Evolutionary conservation across 2,797 vertebrate species (phyloP).

Genomic region (Sebastes vulpes): DNA sequence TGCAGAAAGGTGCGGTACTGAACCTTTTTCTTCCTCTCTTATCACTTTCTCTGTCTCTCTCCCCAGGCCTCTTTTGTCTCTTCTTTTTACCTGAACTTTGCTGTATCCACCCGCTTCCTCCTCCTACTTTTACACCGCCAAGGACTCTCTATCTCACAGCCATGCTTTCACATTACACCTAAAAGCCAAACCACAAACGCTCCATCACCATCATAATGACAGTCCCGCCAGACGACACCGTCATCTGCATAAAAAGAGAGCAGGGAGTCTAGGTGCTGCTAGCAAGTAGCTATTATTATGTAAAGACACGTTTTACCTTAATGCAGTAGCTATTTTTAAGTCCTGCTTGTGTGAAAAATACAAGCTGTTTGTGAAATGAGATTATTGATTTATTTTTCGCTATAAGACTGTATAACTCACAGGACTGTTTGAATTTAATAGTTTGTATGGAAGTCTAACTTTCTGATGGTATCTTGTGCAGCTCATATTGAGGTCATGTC

Average conservation of each 20-base stretch:
- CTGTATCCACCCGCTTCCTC: not conserved
- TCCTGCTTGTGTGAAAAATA: slow-evolving; percentile 17
- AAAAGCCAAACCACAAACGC: not conserved
- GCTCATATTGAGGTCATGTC: slow-evolving; percentile 10
- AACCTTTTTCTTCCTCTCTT: slow-evolving; percentile 80
- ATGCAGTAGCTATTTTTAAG: slow-evolving; percentile 44
- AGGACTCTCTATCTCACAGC: not conserved
- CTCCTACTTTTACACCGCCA: not conserved
- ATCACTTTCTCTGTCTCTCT: slow-evolving; percentile 52
- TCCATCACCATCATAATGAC: slow-evolving; percentile 10
- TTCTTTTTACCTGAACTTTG: slow-evolving; percentile 4
- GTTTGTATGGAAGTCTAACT: slow-evolving; percentile 3
- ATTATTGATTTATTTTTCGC: slow-evolving; percentile 37
- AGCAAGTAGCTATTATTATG: slow-evolving; percentile 49
- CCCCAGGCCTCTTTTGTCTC: slow-evolving; percentile 2
- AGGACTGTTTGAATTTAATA: not conserved
- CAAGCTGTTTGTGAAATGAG: slow-evolving; percentile 38
- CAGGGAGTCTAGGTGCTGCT: slow-evolving; percentile 5
- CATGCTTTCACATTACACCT: slow-evolving; percentile 9
- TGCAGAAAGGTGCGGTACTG: slow-evolving; percentile 97
- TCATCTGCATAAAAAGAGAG: slow-evolving; percentile 49
- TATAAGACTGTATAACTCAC: not conserved
- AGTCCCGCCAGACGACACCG: slow-evolving; percentile 1
- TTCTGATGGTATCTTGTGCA: not conserved
- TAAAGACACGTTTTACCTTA: slow-evolving; percentile 40